Percentiles rank a stretch among this genome's conserved stretches.
phyloP scores from a whole-genome alignment of 1,140 invertebrate species.

The Ostrea denselamellosa region DNA sequence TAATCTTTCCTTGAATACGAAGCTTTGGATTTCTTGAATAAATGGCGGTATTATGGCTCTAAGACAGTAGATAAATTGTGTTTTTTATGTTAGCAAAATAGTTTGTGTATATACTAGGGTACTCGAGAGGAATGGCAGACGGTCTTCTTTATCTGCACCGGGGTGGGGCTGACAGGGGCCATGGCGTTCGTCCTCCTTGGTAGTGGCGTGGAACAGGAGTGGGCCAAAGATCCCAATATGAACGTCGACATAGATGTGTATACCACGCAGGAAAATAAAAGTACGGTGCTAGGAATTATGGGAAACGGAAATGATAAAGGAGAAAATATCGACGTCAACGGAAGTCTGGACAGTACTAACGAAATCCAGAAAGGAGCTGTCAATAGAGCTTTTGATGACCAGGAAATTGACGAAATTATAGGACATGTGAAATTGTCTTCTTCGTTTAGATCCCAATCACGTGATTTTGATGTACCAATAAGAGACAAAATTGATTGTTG shows the following conservation, averaged over 20 bases:
- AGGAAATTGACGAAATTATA: background rate
- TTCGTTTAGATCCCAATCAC: background rate
- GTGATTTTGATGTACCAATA: background rate
- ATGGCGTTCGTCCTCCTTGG: constrained; percentile 74
- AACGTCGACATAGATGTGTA: background rate
- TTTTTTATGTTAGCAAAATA: too few species aligned
- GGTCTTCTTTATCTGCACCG: constrained; percentile 76
- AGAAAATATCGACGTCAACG: background rate
- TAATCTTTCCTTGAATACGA: too few species aligned
- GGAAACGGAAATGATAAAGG: background rate
- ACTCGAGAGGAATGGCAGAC: constrained; percentile 77
- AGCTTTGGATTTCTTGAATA: too few species aligned
- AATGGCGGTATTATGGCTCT: too few species aligned
- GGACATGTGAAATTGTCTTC: constrained; percentile 14
- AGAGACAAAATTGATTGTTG: background rate
- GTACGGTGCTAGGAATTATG: background rate
- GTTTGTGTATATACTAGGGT: constrained; percentile 61
- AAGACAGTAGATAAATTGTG: too few species aligned
- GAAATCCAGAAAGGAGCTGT: background rate
- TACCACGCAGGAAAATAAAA: background rate
- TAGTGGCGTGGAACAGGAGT: constrained; percentile 70
- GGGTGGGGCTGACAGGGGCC: constrained; percentile 73
- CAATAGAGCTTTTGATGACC: background rate
- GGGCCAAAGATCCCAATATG: constrained; percentile 60
- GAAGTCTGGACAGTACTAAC: background rate